phyloP scores from a whole-genome alignment of 2,113 vertebrate genomes.

The Eretmochelys imbricata region DNA sequence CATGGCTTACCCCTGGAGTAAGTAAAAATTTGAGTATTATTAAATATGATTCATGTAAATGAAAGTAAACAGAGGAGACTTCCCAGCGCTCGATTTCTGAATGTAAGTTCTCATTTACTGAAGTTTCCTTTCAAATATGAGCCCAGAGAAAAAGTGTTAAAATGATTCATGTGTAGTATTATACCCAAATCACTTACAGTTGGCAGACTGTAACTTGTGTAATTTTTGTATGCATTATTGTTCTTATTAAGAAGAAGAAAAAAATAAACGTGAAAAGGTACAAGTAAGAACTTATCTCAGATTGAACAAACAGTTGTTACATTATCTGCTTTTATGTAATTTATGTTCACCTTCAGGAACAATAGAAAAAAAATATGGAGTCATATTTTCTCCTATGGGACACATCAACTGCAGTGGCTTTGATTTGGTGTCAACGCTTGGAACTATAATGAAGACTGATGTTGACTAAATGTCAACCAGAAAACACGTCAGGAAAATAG shows the following conservation, averaged over 20 bases:
- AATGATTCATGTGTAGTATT: not conserved
- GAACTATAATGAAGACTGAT: conserved; percentile 70
- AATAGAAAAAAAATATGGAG: conserved; percentile 51
- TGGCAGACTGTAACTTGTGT: not conserved
- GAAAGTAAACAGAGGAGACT: not conserved
- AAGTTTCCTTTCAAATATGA: not conserved
- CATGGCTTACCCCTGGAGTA: not conserved
- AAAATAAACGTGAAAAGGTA: not conserved
- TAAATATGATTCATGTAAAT: not conserved
- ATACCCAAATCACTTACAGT: not conserved
- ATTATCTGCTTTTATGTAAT: conserved; percentile 31
- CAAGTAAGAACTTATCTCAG: conserved; percentile 11
- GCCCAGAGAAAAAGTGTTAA: not conserved
- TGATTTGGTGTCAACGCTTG: conserved; percentile 62
- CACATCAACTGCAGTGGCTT: conserved; percentile 31
- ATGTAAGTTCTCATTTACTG: not conserved
- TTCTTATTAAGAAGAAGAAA: not conserved
- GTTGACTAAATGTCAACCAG: conserved; percentile 58
- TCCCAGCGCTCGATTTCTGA: not conserved
- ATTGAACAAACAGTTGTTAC: conserved; percentile 35
- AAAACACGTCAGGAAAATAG: conserved; percentile 54
- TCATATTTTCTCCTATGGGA: conserved; percentile 58
- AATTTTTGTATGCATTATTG: conserved; percentile 31
- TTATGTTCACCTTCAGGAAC: conserved; percentile 64
- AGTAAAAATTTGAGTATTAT: not conserved